phyloP scores from a whole-genome alignment of 2,888 invertebrate genomes.

The Nomada ferruginata region DNA sequence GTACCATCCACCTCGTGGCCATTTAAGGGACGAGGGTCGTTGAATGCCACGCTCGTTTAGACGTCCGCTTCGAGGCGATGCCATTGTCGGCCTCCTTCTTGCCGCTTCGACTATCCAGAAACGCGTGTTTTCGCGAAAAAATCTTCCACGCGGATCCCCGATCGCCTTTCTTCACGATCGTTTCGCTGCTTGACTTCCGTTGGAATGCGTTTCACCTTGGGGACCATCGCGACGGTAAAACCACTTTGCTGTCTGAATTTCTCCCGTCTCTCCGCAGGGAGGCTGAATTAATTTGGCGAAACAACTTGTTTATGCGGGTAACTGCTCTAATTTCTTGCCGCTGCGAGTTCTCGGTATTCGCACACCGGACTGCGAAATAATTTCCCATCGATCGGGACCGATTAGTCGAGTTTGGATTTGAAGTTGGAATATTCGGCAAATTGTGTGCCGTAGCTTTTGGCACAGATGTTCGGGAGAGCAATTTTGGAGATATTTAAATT shows the following conservation, averaged over 20 bases:
- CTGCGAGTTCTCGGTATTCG: too few relatives aligned
- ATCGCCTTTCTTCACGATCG: constrained; percentile 5
- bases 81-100: constrained; percentile 39
- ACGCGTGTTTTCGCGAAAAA: constrained; percentile 47
- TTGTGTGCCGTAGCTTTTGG: too few relatives aligned
- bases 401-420: too few relatives aligned
- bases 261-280: constrained; percentile 11
- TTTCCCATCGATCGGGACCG: too few relatives aligned
- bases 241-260: neutral
- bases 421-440: too few relatives aligned
- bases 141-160: constrained; percentile 2
- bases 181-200: constrained; percentile 16
- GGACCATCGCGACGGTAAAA: constrained; percentile 22
- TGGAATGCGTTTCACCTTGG: constrained; percentile 41
- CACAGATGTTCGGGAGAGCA: too few relatives aligned
- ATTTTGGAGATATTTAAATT: too few relatives aligned
- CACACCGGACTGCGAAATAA: neutral
- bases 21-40: constrained; percentile 44
- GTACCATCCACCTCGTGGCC: constrained; percentile 33
- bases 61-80: constrained; percentile 12
- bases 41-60: constrained; percentile 27
- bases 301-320: neutral
- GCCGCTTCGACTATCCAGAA: constrained; percentile 29
- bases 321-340: neutral
- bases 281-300: constrained; percentile 15